Evolutionary conservation across 2,888 invertebrate genomes (phyloP), one percentile per base, ranked within the genome.

Genomic region (Labia minor): DNA sequence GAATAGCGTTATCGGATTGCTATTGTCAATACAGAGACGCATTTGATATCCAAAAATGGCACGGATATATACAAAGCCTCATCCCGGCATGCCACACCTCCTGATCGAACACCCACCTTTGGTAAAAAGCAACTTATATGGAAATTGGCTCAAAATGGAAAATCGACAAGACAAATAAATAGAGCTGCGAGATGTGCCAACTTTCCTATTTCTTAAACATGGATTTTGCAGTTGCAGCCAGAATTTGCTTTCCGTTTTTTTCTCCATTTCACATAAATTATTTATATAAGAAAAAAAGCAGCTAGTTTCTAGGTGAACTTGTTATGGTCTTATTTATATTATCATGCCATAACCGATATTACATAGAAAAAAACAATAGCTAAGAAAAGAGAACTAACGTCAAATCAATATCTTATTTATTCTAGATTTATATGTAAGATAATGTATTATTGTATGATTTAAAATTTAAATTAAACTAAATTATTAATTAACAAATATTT

Each of bases 61-160:
- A 49, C 49, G 14, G 2, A 49, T 49, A 49, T 49, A 49, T 49
- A 26, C 26, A 16, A n/a, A 16, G 49, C 6, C 49, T 14, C 49
- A 4, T 49, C 3, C 16, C 49, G n/a, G 14, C 33, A 11, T 49
- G 49, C n/a, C 49, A 49, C 49, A 49, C 49, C 49, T 49, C 49
- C 16, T 11, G 16, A 49, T 49, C 49, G n/a, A 49, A 49, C 49
- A 49, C 49, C 49, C 49, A 49, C 49, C 49, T 49, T 14, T 4
- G 49, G 16, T 49, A 49, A 49, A 49, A 49, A 49, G 49, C 49
- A 49, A 49, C 49, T 49, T 49, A 49, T 49, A 49, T 49, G 49
- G 49, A 49, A 49, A 49, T 49, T 49, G 49, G 49, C 49, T 49
- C 49, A 49, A 49, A 49, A 49, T 49, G 49, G 49, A 49, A 49